Conservation (phyloP, 2,113 vertebrate genomes). For the Menidia beryllina region DNA sequence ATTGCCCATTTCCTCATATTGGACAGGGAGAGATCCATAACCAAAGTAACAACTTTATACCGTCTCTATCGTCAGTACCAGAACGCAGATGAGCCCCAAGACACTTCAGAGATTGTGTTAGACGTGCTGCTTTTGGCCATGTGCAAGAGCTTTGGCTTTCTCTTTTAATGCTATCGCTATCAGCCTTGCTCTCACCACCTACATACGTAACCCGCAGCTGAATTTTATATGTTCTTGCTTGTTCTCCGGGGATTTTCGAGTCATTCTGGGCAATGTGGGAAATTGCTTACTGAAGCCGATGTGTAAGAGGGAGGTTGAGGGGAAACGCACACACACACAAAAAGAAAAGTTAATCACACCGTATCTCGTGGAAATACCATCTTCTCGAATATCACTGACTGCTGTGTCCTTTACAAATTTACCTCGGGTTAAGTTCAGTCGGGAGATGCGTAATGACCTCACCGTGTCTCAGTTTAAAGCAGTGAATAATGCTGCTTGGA, state of each 20-base stretch:
- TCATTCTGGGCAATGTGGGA: constrained; percentile 46
- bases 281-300: constrained; percentile 54
- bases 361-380: constrained; percentile 42
- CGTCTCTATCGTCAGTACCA: constrained; percentile 20
- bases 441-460: not conserved
- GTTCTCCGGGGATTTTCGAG: constrained; percentile 41
- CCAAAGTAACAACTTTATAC: not conserved
- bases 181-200: constrained; percentile 41
- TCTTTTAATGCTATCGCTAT: constrained; percentile 45
- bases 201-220: constrained; percentile 46
- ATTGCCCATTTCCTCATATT: not conserved
- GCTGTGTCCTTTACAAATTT: constrained; percentile 15
- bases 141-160: constrained; percentile 31
- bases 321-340: constrained; percentile 28
- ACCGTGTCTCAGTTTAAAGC: not conserved
- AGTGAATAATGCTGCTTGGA: not conserved
- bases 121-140: constrained; percentile 7
- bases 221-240: constrained; percentile 36
- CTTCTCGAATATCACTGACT: not conserved
- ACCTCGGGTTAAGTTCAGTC: not conserved
- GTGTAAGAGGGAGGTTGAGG: constrained; percentile 32
- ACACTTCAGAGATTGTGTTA: constrained; percentile 29
- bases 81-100: constrained; percentile 22
- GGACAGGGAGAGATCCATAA: constrained; percentile 5
- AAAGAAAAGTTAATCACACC: constrained; percentile 40